Percentiles rank a stretch among this genome's conserved stretches.
Evolutionary conservation across 2,888 invertebrate species (phyloP).

Genomic region (Torymus texanus): DNA sequence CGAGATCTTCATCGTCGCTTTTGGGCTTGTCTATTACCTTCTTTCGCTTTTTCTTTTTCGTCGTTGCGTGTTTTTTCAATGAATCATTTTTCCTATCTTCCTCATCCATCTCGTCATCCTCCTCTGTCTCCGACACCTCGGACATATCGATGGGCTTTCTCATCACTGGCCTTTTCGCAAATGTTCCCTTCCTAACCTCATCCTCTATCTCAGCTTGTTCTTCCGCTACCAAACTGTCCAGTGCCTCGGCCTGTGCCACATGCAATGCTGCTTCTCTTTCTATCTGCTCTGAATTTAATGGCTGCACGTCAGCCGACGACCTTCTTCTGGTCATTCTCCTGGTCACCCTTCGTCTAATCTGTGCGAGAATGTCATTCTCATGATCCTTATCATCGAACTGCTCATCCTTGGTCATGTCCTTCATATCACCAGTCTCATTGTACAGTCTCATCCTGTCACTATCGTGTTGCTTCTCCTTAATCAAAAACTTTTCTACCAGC

Average conservation of each 20-base stretch:
- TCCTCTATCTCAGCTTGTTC: slow-evolving; percentile 72
- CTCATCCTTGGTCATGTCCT: neutral
- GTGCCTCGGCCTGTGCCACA: slow-evolving; percentile 70
- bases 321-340: slow-evolving; percentile 70
- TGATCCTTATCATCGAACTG: slow-evolving; percentile 26
- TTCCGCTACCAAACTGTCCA: slow-evolving; percentile 71
- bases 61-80: slow-evolving; percentile 34
- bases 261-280: slow-evolving; percentile 69
- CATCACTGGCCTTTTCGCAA: slow-evolving; percentile 58
- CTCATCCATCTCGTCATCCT: slow-evolving; percentile 57
- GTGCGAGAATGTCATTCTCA: slow-evolving; percentile 62
- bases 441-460: slow-evolving; percentile 59
- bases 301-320: slow-evolving; percentile 68
- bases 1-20: slow-evolving; percentile 37
- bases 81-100: slow-evolving; percentile 16
- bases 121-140: slow-evolving; percentile 55
- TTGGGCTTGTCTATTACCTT: slow-evolving; percentile 61
- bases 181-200: slow-evolving; percentile 66
- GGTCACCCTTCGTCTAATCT: slow-evolving; percentile 67
- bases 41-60: slow-evolving; percentile 64
- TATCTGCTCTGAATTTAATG: slow-evolving; percentile 68
- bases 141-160: slow-evolving; percentile 28
- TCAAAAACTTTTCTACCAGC: slow-evolving; percentile 85
- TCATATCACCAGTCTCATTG: slow-evolving; percentile 62
- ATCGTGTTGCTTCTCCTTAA: slow-evolving; percentile 78